These are phyloP conservation scores for Gobionotothen gibberifrons DNA, from an alignment of 2,797 vertebrate genomes.

Conservation along the genomic window DNA sequence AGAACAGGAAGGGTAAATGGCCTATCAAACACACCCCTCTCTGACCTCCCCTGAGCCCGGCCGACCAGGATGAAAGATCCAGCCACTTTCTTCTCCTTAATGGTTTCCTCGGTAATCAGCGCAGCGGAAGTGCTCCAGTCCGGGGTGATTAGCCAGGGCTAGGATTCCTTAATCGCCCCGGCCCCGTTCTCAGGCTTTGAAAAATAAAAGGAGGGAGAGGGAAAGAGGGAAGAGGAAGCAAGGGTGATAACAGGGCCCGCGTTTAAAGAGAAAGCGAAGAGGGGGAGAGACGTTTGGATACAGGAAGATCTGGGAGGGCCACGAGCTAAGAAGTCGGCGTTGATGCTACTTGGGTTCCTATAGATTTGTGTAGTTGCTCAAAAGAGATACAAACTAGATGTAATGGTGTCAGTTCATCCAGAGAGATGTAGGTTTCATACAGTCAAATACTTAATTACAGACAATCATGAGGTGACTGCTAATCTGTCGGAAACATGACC, in stretches of 20 bases:
- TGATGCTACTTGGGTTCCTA: slow-evolving; percentile 12
- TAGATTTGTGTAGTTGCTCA: slow-evolving; percentile 5
- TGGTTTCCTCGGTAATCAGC: slow-evolving; percentile 94
- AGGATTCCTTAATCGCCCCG: slow-evolving; percentile 86
- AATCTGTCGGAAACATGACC: slow-evolving; percentile 59
- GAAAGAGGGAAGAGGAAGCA: slow-evolving; percentile 78
- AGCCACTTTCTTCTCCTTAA: slow-evolving; percentile 91
- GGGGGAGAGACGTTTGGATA: slow-evolving; percentile 54
- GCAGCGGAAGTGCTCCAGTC: slow-evolving; percentile 89
- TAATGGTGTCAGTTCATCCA: slow-evolving; percentile 25
- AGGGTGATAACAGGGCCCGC: slow-evolving; percentile 81
- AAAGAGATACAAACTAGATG: slow-evolving; percentile 15
- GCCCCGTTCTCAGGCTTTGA: slow-evolving; percentile 84
- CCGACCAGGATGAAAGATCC: slow-evolving; percentile 90
- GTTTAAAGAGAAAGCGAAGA: slow-evolving; percentile 69
- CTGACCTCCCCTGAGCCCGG: slow-evolving; percentile 88
- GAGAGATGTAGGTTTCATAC: slow-evolving; percentile 38
- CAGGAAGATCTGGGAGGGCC: slow-evolving; percentile 23
- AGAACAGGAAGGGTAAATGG: slow-evolving; percentile 89
- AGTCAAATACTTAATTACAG: slow-evolving; percentile 44
- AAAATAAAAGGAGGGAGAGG: slow-evolving; percentile 69
- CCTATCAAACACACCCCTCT: slow-evolving; percentile 88
- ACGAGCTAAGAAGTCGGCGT: slow-evolving; percentile 31
- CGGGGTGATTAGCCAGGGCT: slow-evolving; percentile 85
- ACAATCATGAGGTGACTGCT: slow-evolving; percentile 45